Evolutionary conservation across 2,113 vertebrate species (phyloP), one percentile per base, ranked within the genome.

Genomic region (Heteronetta atricapilla): DNA sequence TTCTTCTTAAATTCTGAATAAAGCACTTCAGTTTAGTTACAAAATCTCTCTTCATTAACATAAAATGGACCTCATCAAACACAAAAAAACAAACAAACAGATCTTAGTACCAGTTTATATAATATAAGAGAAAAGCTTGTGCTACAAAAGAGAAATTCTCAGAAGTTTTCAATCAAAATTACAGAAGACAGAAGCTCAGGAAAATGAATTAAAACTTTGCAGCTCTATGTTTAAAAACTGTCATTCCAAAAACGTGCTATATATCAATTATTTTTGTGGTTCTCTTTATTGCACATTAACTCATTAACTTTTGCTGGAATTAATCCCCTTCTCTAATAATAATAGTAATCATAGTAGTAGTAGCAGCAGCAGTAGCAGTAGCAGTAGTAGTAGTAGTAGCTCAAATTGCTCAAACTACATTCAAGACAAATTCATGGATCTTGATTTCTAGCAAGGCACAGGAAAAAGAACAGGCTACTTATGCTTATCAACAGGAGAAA

Each of bases 61-160:
- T 44, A 10, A 2, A 33, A 3, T 8, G 1, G 16, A 12, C 2
- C 6, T 42, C 8, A 36, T 62, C 13, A 19, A 46, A 74, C n/a
- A 69, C 31, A 20, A 8, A 15, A 6, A 10, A 55, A 36, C 6
- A 55, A 31, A 53, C 8, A 3, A 68, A 21, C 12, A 28, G 62
- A 29, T 29, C 29, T 64, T 64, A 19, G 26, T 29, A 64, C 11
- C 5, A 31, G 56, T 81, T 70, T 14, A 13, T 34, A 13, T 22
- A 26, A 23, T 13, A 31, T 5, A 64, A 29, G 58, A 34, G 6
- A 46, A 85, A 58, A 36, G n/a, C 8, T 5, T 19, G 31, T 2
- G 1, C 38, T 38, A 26, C 20, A 31, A 75, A 70, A 64, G 3
- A 64, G 10, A 70, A 59, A 40, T 19, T 59, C 7, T 70, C 8